phyloP scores from a whole-genome alignment of 2,113 vertebrate genomes.

The Ceyx cyanopectus region DNA sequence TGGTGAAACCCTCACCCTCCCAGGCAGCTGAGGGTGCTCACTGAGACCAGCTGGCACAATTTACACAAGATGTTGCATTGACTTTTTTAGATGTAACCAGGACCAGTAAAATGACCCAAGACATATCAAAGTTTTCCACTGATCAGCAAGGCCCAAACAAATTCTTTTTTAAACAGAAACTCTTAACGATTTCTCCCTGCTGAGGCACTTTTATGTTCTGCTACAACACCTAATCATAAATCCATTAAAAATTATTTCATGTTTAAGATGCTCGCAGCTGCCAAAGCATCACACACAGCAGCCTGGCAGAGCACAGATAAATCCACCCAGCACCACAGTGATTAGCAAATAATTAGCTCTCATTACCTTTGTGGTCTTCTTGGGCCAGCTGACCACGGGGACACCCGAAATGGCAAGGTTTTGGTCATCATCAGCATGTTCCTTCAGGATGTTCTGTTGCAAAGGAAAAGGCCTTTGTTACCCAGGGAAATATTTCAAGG shows the following conservation, averaged over 20 bases:
- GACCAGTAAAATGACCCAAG: background rate
- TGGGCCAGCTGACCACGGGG: conserved; percentile 93
- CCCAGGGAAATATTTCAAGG: background rate
- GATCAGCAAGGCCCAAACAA: background rate
- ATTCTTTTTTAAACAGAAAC: background rate
- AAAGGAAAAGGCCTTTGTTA: conserved; percentile 68
- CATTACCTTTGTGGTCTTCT: conserved; percentile 90
- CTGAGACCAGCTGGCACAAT: background rate
- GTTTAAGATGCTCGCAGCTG: background rate
- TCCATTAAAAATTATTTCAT: background rate
- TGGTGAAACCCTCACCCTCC: background rate
- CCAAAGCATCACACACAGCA: background rate
- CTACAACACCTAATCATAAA: conserved; percentile 8
- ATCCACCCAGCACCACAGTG: background rate
- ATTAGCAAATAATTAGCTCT: background rate
- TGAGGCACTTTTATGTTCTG: background rate
- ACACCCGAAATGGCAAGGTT: conserved; percentile 90
- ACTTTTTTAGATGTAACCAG: background rate
- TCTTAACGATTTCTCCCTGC: background rate
- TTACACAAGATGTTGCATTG: background rate
- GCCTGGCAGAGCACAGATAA: background rate
- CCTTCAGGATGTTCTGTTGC: conserved; percentile 89
- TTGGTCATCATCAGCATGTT: conserved; percentile 92
- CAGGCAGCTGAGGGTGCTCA: background rate
- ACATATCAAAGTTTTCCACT: background rate